Conservation (phyloP, 1,140 invertebrate species). For the Pomacea maculata region DNA sequence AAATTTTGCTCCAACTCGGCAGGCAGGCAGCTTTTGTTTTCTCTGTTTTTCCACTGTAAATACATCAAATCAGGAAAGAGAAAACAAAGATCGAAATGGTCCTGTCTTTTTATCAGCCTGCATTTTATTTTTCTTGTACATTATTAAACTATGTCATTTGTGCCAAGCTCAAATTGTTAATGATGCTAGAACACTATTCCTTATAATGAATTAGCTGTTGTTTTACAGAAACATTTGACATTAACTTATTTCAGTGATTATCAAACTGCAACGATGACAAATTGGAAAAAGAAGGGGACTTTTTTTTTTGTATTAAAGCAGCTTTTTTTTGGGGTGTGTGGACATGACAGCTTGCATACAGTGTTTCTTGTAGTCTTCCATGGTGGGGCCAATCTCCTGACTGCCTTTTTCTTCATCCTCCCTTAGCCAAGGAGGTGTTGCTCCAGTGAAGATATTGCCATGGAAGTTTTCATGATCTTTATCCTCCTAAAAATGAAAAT, state of each 20-base stretch:
- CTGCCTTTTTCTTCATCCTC: conserved; percentile 14
- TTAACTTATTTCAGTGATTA: not conserved
- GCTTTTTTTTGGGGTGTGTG: too few species aligned
- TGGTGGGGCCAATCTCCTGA: conserved; percentile 38
- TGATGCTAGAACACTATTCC: too few species aligned
- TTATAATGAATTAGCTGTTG: not conserved
- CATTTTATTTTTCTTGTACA: not conserved
- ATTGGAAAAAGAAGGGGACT: not conserved
- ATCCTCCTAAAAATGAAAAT: not conserved
- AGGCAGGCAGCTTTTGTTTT: conserved; percentile 35
- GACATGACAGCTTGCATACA: conserved; percentile 21
- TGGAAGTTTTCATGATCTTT: conserved; percentile 22
- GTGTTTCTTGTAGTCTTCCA: conserved; percentile 34
- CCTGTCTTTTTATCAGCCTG: too few species aligned
- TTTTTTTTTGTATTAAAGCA: too few species aligned
- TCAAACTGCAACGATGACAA: not conserved
- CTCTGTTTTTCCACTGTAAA: conserved; percentile 36
- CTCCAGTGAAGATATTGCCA: conserved; percentile 43
- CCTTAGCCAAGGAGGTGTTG: conserved; percentile 39
- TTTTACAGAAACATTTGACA: not conserved
- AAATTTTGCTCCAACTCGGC: conserved; percentile 39
- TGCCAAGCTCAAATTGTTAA: too few species aligned
- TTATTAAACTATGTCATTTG: not conserved
- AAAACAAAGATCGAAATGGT: not conserved
- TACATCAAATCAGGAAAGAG: not conserved